phyloP scores from a whole-genome alignment of 1,140 invertebrate genomes.

The Pseudobourletiella spinata region DNA sequence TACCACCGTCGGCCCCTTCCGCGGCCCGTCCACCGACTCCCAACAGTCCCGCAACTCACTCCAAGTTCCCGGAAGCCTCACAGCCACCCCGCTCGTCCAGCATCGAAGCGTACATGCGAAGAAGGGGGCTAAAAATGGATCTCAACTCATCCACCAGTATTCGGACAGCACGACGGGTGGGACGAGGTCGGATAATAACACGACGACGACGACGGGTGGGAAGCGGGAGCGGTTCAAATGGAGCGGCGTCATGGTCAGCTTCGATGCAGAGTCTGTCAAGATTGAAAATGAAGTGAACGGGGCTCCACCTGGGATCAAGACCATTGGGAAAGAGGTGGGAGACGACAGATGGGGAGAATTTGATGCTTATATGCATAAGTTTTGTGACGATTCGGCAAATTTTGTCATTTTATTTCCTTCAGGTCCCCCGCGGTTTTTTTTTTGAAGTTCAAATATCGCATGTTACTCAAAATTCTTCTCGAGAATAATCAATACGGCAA shows the following conservation, averaged over 20 bases:
- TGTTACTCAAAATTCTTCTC: too few species aligned
- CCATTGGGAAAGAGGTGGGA: constrained; percentile 37
- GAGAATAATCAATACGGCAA: too few species aligned
- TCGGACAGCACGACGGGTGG: constrained; percentile 22
- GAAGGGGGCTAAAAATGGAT: background rate
- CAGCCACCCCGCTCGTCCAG: constrained; percentile 25
- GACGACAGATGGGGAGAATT: too few species aligned
- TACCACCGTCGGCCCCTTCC: constrained; percentile 6
- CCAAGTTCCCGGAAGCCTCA: constrained; percentile 13
- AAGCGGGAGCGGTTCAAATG: constrained; percentile 36
- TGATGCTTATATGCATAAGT: too few species aligned
- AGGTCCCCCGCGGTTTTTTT: too few species aligned
- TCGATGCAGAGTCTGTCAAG: constrained; percentile 36
- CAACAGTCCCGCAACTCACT: constrained; percentile 23
- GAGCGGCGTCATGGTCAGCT: constrained; percentile 35
- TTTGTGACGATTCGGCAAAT: too few species aligned
- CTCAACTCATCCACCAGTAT: constrained; percentile 15
- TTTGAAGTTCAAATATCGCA: too few species aligned
- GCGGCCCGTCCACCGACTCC: constrained; percentile 30
- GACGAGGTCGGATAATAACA: constrained; percentile 11
- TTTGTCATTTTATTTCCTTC: too few species aligned
- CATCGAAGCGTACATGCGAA: background rate
- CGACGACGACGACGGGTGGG: background rate
- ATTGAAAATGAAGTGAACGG: constrained; percentile 37
- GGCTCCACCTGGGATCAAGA: constrained; percentile 32